Evolutionary conservation across 2,888 invertebrate genomes (phyloP), one percentile per base, ranked within the genome.

Genomic region (Phengaris alcon): DNA sequence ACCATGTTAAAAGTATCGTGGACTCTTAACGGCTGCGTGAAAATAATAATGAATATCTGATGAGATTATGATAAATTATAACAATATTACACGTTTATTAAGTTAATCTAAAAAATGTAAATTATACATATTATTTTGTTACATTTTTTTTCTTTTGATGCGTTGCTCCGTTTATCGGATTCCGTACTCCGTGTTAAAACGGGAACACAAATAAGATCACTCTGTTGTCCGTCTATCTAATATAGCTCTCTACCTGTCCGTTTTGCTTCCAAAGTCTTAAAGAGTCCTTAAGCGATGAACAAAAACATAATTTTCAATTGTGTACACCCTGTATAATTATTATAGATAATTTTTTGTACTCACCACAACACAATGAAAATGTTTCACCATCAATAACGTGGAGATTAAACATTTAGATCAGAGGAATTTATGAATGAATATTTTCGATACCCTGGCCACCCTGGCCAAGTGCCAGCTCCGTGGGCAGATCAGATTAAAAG

Each of bases 401-500:
- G 64, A 48, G 55, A 51, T 46, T 55, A 54, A 69, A 75, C 69
- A 75, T 75, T 75, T 70, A 75, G 75, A 75, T 76, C 79, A 82
- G 81, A 79, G 78, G 80, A 81, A 82, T 82, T 85, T 86, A 87
- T 89, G 87, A 89, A 89, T 88, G 87, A 85, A 79, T 76, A 76
- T 75, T 76, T 76, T 76, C 22, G 79, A 74, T 15, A 75, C 46
- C 77, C 81, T 68, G 22, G 22, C 15, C 79, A 77, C 80, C 80
- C 85, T 88, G 91, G 91, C 85, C 73, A n/a, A 44, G 22, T 76
- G 86, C 90, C 90, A 90, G 79, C 76, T 80, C 78, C 79, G 86
- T 86, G 83, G 84, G 83, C 80, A 78, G 83, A 83, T 84, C 84
- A 84, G 73, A 76, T 84, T 84, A 85, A 89, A 82, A 87, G 89